These are phyloP conservation scores for Argyra leucocephala DNA, from an alignment of 2,888 invertebrate genomes.

Conservation along the genomic window DNA sequence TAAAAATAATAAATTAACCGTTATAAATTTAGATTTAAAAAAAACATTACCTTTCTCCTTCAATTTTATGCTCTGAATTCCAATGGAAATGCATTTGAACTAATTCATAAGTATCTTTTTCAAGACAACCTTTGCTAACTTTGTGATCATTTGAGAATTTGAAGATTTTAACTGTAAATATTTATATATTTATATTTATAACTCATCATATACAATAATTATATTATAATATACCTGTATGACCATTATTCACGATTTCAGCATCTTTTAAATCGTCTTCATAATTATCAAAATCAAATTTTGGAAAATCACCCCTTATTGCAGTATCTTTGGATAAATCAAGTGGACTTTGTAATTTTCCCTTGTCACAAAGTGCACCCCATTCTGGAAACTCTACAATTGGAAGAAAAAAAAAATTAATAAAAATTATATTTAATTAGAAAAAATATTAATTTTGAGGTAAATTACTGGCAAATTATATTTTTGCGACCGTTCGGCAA, in stretches of 20 bases:
- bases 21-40: background rate
- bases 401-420: background rate
- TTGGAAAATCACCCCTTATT: constrained; percentile 41
- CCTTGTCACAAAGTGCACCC: constrained; percentile 55
- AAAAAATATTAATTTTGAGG: too few species aligned
- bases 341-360: constrained; percentile 66
- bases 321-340: constrained; percentile 53
- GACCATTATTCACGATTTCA: constrained; percentile 39
- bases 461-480: too few species aligned
- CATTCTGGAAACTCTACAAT: constrained; percentile 45
- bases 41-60: constrained; percentile 48
- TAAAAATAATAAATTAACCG: background rate
- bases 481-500: too few species aligned
- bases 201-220: background rate
- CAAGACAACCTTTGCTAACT: constrained; percentile 47
- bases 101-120: constrained; percentile 47
- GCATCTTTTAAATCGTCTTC: constrained; percentile 32
- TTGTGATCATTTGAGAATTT: constrained; percentile 31
- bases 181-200: too few species aligned
- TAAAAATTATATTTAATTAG: background rate
- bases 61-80: constrained; percentile 71
- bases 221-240: constrained; percentile 33
- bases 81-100: constrained; percentile 77
- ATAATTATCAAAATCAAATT: constrained; percentile 34
- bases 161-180: constrained; percentile 31